Base-by-base conservation (phyloP, 1,140 invertebrate species). In the Nautilus pompilius region DNA sequence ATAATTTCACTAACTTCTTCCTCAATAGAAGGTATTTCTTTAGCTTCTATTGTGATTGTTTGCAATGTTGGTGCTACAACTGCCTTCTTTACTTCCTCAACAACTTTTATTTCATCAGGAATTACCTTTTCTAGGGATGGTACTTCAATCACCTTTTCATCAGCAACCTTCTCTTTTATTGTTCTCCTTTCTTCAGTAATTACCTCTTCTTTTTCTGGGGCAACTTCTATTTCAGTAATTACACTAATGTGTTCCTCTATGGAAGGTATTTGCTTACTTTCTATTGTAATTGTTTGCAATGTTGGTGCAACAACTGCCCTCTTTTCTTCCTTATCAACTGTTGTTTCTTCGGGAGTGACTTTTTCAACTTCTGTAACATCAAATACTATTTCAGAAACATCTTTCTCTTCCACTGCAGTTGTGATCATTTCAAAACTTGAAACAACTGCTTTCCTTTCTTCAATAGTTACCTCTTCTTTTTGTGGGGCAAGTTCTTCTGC, bases 341-440 rank as follows among this genome's bases (percentile, higher is more conserved):
- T n/a, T n/a, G n/a, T n/a, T n/a, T n/a, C n/a, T n/a, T n/a, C n/a
- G n/a, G n/a, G n/a, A n/a, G 22, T 22, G 30, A 53, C 24, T 24
- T 53, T 53, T 28, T 22, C 49, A 20, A 6, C 13, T 24, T 53
- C 49, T 28, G 6, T 2, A 4, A 24, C 49, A 8, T 22, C 24
- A 24, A 22, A 5, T 20, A 53, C 49, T 15, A 6, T 20, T 17
- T 53, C 49, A 53, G 49, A 53, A 5, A 53, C 49, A 20, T 53
- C 49, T 45, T 33, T n/a, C 20, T 59, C 56, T 24, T 30, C 15
- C 33, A 57, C 55, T 29, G 41, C 65, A 48, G 60, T 5, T 4
- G 5, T 4, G 41, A 41, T 22, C 8, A 8, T 26, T n/a, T 30
- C 24, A 26, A 26, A n/a, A 13, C 22, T 32, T 34, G 15, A 28